Evolutionary conservation across 92 coral and sea anemone genomes (phyloP).

Genomic region (Siderastrea radians): DNA sequence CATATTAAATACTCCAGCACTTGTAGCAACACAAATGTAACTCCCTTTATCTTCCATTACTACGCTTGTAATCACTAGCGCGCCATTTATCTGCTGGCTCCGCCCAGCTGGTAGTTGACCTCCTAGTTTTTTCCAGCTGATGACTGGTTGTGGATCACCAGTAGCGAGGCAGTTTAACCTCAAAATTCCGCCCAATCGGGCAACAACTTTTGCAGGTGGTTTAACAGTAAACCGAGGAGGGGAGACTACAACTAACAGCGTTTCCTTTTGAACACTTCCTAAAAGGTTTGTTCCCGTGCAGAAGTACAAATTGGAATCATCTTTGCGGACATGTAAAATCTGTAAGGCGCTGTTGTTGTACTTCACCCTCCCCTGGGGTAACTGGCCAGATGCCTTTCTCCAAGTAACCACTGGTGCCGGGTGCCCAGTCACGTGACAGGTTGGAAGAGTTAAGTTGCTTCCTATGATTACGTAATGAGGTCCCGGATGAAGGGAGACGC

Average conservation of each 20-base stretch:
- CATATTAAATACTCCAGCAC: too few species aligned
- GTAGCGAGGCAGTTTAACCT: too few species aligned
- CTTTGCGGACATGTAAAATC: neutral
- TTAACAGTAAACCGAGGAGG: slow-evolving; percentile 14
- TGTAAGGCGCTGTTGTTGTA: slow-evolving; percentile 1
- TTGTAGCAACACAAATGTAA: too few species aligned
- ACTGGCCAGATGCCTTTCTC: slow-evolving; percentile 49
- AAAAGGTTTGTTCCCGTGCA: slow-evolving; percentile 40
- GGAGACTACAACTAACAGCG: slow-evolving; percentile 11
- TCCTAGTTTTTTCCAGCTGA: too few species aligned
- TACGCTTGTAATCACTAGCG: too few species aligned
- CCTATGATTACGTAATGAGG: slow-evolving; percentile 51
- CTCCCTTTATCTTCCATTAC: too few species aligned
- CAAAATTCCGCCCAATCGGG: too few species aligned
- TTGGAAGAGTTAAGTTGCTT: slow-evolving; percentile 61
- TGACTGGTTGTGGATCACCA: too few species aligned
- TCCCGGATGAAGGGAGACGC: slow-evolving; percentile 27
- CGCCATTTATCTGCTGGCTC: too few species aligned
- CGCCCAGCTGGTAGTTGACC: too few species aligned
- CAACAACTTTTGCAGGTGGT: too few species aligned
- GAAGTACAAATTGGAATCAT: slow-evolving; percentile 36
- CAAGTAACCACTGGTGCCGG: slow-evolving; percentile 67
- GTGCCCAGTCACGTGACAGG: slow-evolving; percentile 25
- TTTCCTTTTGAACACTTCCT: slow-evolving; percentile 7
- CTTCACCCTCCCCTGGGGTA: slow-evolving; percentile 25